Conservation (phyloP, 2,888 invertebrate species). For the Euzophera pinguis region DNA sequence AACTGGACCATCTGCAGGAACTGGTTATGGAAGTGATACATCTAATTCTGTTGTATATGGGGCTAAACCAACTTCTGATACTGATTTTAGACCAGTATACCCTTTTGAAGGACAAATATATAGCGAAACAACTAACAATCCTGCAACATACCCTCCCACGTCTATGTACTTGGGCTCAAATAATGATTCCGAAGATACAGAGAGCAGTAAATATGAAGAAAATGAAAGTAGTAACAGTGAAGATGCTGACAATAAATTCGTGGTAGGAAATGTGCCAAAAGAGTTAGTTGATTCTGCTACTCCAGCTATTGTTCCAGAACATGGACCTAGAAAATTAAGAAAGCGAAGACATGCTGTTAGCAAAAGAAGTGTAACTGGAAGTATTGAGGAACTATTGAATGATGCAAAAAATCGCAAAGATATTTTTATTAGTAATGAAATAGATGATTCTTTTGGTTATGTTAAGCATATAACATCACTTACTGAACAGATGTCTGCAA, state of each 20-base stretch:
- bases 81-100: slow-evolving; percentile 71
- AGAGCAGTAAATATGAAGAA: slow-evolving; percentile 53
- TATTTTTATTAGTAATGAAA: slow-evolving; percentile 69
- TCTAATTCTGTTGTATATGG: slow-evolving; percentile 67
- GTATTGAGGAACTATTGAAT: slow-evolving; percentile 63
- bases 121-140: slow-evolving; percentile 60
- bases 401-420: slow-evolving; percentile 63
- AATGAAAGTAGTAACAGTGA: slow-evolving; percentile 38
- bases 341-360: slow-evolving; percentile 35
- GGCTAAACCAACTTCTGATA: slow-evolving; percentile 61
- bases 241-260: slow-evolving; percentile 76
- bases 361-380: slow-evolving; percentile 54
- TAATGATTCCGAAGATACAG: slow-evolving; percentile 53
- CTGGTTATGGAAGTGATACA: slow-evolving; percentile 57
- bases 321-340: slow-evolving; percentile 79
- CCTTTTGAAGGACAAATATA: slow-evolving; percentile 67
- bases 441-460: slow-evolving; percentile 54
- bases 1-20: slow-evolving; percentile 51
- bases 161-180: slow-evolving; percentile 72
- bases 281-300: slow-evolving; percentile 75
- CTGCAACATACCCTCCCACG: slow-evolving; percentile 64
- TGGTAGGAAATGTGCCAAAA: slow-evolving; percentile 83
- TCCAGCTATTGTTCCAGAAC: slow-evolving; percentile 82
- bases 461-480: slow-evolving; percentile 27
- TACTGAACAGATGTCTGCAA: slow-evolving; percentile 28